Evolutionary conservation across 1,140 invertebrate genomes (phyloP), one percentile per base, ranked within the genome.

Genomic region (Periplaneta americana): DNA sequence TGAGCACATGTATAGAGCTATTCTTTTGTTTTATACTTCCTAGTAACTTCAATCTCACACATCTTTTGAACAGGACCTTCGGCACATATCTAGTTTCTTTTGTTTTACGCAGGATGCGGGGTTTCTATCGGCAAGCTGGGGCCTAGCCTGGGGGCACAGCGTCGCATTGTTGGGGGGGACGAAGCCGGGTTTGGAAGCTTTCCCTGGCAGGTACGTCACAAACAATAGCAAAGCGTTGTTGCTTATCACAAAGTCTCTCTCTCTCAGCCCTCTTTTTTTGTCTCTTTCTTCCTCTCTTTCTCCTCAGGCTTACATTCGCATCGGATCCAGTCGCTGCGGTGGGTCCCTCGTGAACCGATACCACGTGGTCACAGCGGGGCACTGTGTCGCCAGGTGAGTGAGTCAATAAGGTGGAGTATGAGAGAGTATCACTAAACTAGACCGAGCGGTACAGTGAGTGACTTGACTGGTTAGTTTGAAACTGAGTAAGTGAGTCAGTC

Each of bases 341-440:
- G 98, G 97, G 36, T 98, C 97, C 1, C 91, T 99, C 82, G 95
- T 99, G 83, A 98, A 96, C 84, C 91, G 96, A 76, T 93, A 95
- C 82, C 97, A 98, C 89, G 96, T 99, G 2, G 96, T 99, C 34
- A 98, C 97, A 35, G 98, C 98, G 18, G 98, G 98, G 5, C 98
- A 99, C 88, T 99, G 98, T 88, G 98, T 99, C 57, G 96, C 96
- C 34, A 92, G 92, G 92, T 93, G 88, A 90, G 88, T 85, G 33
- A 22, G 32, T 13, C 17, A 57, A 57, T 28, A 57, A 66, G 57
- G 17, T n/a, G 57, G 57, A 66, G 57, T 66, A 18, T 66, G 57
- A 17, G 17, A 18, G 57, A 66, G n/a, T 66, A n/a, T 66, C n/a
- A 17, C 57, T 66, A n/a, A 66, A 66, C n/a, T 17, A 18, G 57